Conservation (phyloP, 2,113 vertebrate species). For the Corvus cornix region DNA sequence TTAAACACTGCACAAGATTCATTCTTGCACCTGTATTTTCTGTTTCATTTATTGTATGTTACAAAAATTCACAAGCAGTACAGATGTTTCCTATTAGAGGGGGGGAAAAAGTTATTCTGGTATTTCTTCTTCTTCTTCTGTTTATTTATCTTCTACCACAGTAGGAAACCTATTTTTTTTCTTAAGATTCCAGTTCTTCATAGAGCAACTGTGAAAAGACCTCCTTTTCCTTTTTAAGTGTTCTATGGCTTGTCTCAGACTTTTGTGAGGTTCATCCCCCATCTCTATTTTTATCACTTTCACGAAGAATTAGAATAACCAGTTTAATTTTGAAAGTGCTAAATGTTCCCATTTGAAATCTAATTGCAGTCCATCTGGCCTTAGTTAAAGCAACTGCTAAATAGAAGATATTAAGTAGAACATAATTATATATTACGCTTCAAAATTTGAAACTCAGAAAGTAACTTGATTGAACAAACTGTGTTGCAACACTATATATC, state of each 20-base stretch:
- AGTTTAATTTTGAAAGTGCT: not conserved
- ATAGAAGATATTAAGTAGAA: conserved; percentile 14
- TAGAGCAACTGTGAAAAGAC: not conserved
- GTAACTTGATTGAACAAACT: not conserved
- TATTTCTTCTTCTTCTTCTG: not conserved
- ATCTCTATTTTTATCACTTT: not conserved
- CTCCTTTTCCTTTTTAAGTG: not conserved
- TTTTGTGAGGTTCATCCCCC: not conserved
- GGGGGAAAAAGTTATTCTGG: fast-evolving
- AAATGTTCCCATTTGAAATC: not conserved
- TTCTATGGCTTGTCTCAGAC: not conserved
- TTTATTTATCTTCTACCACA: not conserved
- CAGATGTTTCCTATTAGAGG: not conserved
- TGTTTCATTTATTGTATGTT: not conserved
- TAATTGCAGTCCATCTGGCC: conserved; percentile 16
- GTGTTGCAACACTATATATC: not conserved
- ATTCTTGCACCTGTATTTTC: not conserved
- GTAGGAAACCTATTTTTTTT: not conserved
- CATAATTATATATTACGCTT: not conserved
- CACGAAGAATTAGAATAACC: not conserved
- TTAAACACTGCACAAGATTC: not conserved
- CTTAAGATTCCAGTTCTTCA: not conserved
- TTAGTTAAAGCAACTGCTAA: conserved; percentile 4
- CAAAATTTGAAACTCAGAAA: conserved; percentile 24
- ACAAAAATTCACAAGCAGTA: not conserved